Evolutionary conservation across 2,888 invertebrate species (phyloP), one percentile per base, ranked within the genome.

Genomic region (Abrostola triplasia): DNA sequence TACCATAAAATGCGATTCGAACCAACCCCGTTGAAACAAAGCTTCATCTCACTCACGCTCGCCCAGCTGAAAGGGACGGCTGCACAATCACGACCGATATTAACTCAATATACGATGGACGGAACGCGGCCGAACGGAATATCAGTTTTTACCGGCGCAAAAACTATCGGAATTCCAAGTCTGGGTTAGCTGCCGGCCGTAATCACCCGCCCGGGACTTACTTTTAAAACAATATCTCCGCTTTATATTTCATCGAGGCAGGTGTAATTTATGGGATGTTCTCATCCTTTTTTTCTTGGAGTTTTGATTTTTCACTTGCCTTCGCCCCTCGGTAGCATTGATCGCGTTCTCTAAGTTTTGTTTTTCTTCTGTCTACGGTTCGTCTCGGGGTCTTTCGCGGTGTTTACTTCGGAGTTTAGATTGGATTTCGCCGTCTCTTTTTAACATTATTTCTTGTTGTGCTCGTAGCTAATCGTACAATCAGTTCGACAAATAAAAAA

Each of bases 1-100:
- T 92, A 92, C 92, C 92, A 93, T 94, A 93, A 93, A 94, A 94
- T 92, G 93, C 92, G 91, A 93, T 92, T 90, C 86, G 84, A 91
- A 89, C 89, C 90, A 88, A 91, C 90, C 91, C 90, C 81, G 88
- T 83, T 89, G 90, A 90, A 92, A 90, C 90, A 87, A 88, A 80
- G 80, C 82, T 79, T 83, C 83, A 74, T 92, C 93, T 90, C 91
- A 73, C 87, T 90, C 89, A 80, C 84, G 83, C 86, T 70, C 82
- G 64, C 70, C 53, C 54, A 63, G 64, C 59, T 74, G 85, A 91
- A 80, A 84, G 85, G 84, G 92, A 92, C 77, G 78, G 81, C 76
- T 60, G 80, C 84, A 90, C 91, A 93, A 93, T 94, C 94, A 92
- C 93, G 90, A 89, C 92, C 89, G 88, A 89, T 92, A 93, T 93